Evolutionary conservation across 2,797 vertebrate genomes (phyloP).

Genomic region (Lagodon rhomboides): DNA sequence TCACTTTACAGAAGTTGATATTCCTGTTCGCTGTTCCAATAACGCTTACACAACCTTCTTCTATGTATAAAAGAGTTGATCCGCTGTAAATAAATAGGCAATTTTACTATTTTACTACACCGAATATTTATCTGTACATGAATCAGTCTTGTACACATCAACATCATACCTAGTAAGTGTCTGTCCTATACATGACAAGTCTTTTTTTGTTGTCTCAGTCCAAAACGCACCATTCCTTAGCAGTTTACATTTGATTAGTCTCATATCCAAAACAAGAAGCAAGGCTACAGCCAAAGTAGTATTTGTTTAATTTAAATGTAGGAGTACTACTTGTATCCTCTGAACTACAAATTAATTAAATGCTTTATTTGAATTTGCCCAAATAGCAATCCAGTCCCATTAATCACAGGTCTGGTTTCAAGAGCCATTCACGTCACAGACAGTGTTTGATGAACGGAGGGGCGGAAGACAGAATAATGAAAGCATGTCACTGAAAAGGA

Average conservation of each 20-base stretch:
- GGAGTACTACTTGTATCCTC: background rate
- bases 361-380: conserved; percentile 12
- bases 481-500: background rate
- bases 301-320: background rate
- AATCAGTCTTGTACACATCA: background rate
- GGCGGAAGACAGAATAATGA: background rate
- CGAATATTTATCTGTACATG: background rate
- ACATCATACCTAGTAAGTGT: background rate
- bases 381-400: background rate
- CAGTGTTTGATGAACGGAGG: background rate
- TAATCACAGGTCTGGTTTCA: background rate
- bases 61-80: background rate
- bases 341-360: background rate
- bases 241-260: background rate
- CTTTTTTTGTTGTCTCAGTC: background rate
- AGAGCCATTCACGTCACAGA: conserved; percentile 16
- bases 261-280: background rate
- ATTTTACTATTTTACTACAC: background rate
- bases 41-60: background rate
- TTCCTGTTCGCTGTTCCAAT: background rate
- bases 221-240: background rate
- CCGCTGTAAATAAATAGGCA: background rate
- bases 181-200: background rate
- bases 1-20: background rate
- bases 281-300: background rate